Percentiles rank a stretch among this genome's conserved stretches.
Evolutionary conservation across 2,888 invertebrate genomes (phyloP).

Genomic region (Pachliopta kotzebuea): DNA sequence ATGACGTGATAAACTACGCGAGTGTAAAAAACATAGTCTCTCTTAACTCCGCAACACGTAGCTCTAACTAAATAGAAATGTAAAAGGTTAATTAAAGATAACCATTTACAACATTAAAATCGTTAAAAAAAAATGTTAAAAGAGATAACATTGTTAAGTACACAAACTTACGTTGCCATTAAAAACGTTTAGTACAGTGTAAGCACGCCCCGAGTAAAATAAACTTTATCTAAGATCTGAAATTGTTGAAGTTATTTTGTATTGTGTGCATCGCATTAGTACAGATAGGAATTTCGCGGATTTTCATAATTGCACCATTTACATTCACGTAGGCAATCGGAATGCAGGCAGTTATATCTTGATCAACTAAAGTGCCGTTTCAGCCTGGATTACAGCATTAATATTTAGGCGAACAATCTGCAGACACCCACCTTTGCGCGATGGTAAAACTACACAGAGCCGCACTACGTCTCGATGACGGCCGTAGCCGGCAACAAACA

Average conservation of each 20-base stretch:
- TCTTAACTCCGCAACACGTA: no score
- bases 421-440: constrained; percentile 19
- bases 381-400: constrained; percentile 20
- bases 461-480: constrained; percentile 16
- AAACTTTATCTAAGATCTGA: not conserved
- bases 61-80: no score
- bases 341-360: constrained; percentile 20
- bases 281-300: constrained; percentile 23
- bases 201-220: not conserved
- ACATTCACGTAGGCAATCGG: constrained; percentile 22
- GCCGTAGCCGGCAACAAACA: constrained; percentile 33
- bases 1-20: no score
- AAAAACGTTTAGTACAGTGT: no score
- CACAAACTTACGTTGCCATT: no score
- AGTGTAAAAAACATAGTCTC: no score
- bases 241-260: constrained; percentile 5
- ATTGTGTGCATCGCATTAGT: constrained; percentile 7
- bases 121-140: no score
- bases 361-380: constrained; percentile 24
- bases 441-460: constrained; percentile 4
- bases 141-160: no score
- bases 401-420: constrained; percentile 20
- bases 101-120: no score
- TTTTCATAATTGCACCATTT: constrained; percentile 28
- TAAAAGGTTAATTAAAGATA: no score